A percentile compares a stretch with the other conserved stretches of the same genome.
phyloP scores from a whole-genome alignment of 2,797 vertebrate genomes.

The Manis pentadactyla region DNA sequence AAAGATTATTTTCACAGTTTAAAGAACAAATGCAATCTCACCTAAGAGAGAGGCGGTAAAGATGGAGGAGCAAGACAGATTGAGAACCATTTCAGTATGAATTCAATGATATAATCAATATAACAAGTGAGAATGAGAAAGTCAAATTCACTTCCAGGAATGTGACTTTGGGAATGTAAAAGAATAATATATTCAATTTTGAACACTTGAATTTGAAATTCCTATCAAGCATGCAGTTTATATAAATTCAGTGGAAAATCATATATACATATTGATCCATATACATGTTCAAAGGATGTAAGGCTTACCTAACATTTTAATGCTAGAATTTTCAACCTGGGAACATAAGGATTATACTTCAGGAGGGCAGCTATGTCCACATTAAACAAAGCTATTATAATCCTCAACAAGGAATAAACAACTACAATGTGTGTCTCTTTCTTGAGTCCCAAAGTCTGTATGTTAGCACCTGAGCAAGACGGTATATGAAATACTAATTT shows the following conservation, averaged over 20 bases:
- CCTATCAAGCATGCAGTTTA: neutral
- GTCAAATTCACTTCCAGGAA: neutral
- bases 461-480: neutral
- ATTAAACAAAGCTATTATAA: neutral
- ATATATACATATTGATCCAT: neutral
- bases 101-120: neutral
- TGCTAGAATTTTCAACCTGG: neutral
- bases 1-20: constrained; percentile 18
- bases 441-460: neutral
- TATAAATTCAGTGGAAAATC: neutral
- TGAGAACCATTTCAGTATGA: neutral
- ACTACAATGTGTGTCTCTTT: neutral
- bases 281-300: neutral
- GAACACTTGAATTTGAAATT: neutral
- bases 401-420: neutral
- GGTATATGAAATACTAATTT: constrained; percentile 14
- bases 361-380: neutral
- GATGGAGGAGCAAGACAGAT: neutral
- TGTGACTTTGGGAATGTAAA: neutral
- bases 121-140: neutral
- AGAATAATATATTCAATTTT: neutral
- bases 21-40: neutral
- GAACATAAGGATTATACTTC: neutral
- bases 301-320: neutral
- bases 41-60: neutral